A percentile compares a stretch with the other conserved stretches of the same genome.
phyloP scores from a whole-genome alignment of 2,797 vertebrate species.

The Molossus molossus region DNA sequence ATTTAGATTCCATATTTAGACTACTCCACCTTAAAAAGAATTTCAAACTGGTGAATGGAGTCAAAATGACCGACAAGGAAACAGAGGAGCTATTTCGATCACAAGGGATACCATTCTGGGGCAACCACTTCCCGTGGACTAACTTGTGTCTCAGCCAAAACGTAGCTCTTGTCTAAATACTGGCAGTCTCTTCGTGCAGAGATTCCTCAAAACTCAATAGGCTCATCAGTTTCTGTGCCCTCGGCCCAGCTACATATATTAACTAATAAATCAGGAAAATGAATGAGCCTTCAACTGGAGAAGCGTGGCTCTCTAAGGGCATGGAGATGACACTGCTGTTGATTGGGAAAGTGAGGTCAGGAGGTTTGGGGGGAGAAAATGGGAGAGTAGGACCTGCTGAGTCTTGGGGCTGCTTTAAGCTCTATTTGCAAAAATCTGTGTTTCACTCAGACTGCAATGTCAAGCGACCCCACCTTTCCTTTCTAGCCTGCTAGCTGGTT shows the following conservation, averaged over 20 bases:
- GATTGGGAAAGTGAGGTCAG: background rate
- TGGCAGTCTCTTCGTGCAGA: background rate
- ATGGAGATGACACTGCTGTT: background rate
- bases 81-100: background rate
- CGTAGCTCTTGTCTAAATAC: background rate
- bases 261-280: conserved; percentile 50
- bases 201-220: background rate
- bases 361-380: background rate
- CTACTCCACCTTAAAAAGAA: conserved; percentile 29
- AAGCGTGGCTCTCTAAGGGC: background rate
- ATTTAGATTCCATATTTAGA: conserved; percentile 5
- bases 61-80: conserved; percentile 3
- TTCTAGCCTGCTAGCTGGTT: background rate
- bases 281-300: background rate
- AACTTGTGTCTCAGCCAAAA: background rate
- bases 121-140: background rate
- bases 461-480: background rate
- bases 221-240: background rate
- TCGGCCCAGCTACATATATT: background rate
- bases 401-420: background rate
- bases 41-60: background rate
- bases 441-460: background rate
- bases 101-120: background rate
- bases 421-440: background rate
- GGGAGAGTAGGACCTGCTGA: background rate